phyloP scores from a whole-genome alignment of 2,888 invertebrate genomes.

The Bombyx huttoni region DNA sequence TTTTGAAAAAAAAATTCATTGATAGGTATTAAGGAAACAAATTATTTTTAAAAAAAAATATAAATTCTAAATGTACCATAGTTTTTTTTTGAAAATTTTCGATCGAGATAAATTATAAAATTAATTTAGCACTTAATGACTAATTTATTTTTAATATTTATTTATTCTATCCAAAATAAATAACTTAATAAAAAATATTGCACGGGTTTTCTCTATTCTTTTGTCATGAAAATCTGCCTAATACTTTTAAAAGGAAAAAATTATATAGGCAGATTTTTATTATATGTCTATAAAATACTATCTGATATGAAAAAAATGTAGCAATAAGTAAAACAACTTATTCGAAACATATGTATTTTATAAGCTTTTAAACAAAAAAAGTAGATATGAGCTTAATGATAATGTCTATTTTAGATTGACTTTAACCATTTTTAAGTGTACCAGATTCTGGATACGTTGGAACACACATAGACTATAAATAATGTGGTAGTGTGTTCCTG shows the following conservation, averaged over 20 bases:
- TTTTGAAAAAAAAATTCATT: background rate
- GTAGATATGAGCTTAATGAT: background rate
- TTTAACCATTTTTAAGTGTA: background rate
- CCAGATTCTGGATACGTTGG: background rate
- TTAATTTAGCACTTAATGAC: background rate
- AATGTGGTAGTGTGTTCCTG: background rate
- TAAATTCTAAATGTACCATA: background rate
- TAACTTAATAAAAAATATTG: background rate
- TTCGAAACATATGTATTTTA: background rate
- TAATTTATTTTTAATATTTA: background rate
- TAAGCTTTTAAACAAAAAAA: background rate
- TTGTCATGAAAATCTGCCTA: too few relatives aligned
- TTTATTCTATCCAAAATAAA: background rate
- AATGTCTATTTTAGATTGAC: background rate
- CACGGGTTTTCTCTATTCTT: too few relatives aligned
- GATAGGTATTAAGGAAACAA: background rate
- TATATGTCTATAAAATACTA: too few relatives aligned
- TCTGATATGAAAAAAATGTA: too few relatives aligned
- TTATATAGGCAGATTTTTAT: too few relatives aligned
- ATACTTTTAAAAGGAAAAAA: too few relatives aligned
- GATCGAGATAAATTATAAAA: background rate
- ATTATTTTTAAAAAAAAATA: background rate
- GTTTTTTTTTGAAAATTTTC: background rate
- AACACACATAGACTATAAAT: background rate
- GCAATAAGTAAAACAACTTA: background rate